Evolutionary conservation across 2,113 vertebrate genomes (phyloP), one percentile per base, ranked within the genome.

Genomic region (Pandion haliaetus): DNA sequence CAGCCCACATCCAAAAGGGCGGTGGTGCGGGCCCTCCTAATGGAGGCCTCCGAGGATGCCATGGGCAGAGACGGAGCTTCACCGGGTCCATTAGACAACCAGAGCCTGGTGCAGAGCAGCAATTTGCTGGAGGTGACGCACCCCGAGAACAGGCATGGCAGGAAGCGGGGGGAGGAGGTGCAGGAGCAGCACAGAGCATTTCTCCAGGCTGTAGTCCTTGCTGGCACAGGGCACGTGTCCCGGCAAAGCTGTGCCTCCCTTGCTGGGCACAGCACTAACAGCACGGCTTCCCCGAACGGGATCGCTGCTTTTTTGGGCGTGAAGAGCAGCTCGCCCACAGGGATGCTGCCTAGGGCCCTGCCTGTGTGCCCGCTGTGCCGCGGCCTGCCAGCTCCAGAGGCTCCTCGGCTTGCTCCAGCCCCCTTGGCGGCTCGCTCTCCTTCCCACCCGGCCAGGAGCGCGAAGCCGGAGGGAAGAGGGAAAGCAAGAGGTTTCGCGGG

Each of bases 221-320:
- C 59, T 8, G 62, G 19, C 77, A 70, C 25, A 1, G 31, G 67
- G 40, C 66, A 17, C 7, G 0, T 6, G 7, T 49, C 72, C 89
- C 0, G 4, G 67, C 55, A 73, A 4, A 52, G 45, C 63, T 36
- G 54, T 3, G 3, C 21, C 29, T 18, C 47, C 70, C 55, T 45
- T 31, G 47, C 47, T 20, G 32, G 20, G 26, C 45, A 36, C 62
- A 11, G 42, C 66, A 9, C 31, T 21, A 18, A 18, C 32, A 12
- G 49, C 54, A 2, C 0, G 32, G 36, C 42, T 67, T 36, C 34
- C 85, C 50, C 1, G 1, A 6, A 5, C 8, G 9, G 54, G 8
- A 8, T 1, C 3, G 45, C 13, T 23, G 2, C 10, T 4, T 23
- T 23, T 61, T 21, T 0, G 10, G 21, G 5, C 11, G 40, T 6